Evolutionary conservation across 1,140 invertebrate species (phyloP), one percentile per base, ranked within the genome.

Genomic region (Heterodera schachtii): DNA sequence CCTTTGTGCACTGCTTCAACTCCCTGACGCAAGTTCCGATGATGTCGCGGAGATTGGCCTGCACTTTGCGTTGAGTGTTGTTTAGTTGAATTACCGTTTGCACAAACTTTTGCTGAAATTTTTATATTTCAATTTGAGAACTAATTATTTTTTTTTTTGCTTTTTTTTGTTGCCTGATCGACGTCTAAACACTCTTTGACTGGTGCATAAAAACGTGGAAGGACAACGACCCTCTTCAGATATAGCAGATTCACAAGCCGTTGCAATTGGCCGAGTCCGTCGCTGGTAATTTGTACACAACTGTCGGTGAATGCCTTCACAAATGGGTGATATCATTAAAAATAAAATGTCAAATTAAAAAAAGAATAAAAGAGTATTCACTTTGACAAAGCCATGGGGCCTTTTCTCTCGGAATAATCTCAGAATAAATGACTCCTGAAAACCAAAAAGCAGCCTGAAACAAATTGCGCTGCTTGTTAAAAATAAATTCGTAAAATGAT

Each of bases 341-440:
- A 52, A 52, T 8, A 52, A 52, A 52, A 8, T 52, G 11, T 52
- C 6, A 52, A 8, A 52, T 31, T 31, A 0, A 31, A 31, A 31
- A 31, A 31, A 31, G 31, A 31, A 31, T 31, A 31, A 31, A 31
- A 31, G 31, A 31, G 31, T 11, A 52, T 52, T 52, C 11, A 52
- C 57, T n/a, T 87, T 87, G n/a, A 89, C 86, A 71, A 90, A 84
- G 31, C 87, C 86, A 77, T 83, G 81, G 9, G 47, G 49, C 73
- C 88, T 90, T 74, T 90, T 89, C 73, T 89, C 89, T 6, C 88
- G 85, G 60, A 84, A 90, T 19, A 90, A 71, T 13, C 89, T 87
- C 67, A 89, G 66, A 78, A 89, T 90, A 73, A 89, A 89, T 7
- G 89, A 89, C 44, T 90, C 88, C 83, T 89, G 89, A 64, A 89